Conservation (phyloP, 2,113 vertebrate species). For the Misgurnus mizolepis region DNA sequence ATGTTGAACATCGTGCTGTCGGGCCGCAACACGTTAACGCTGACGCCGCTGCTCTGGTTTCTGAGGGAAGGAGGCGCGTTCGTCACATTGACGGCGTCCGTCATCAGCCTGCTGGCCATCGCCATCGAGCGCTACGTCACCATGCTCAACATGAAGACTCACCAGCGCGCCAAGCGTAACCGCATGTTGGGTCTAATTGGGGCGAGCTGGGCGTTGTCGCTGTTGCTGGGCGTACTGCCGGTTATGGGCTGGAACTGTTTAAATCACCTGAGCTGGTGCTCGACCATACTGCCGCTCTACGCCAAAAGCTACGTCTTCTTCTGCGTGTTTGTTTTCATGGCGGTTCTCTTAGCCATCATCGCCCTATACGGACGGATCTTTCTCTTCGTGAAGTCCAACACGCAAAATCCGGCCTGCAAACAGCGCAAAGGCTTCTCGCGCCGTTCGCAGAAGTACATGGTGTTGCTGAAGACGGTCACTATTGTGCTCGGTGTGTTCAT, state of each 20-base stretch:
- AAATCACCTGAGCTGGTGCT: constrained; percentile 76
- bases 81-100: constrained; percentile 83
- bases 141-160: constrained; percentile 82
- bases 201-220: constrained; percentile 79
- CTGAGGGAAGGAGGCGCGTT: constrained; percentile 87
- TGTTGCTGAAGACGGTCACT: constrained; percentile 84
- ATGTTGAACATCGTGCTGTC: constrained; percentile 86
- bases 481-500: constrained; percentile 86
- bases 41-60: constrained; percentile 87
- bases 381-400: constrained; percentile 76
- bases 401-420: constrained; percentile 66
- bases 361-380: constrained; percentile 84
- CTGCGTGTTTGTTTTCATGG: constrained; percentile 80
- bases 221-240: constrained; percentile 80
- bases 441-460: constrained; percentile 79
- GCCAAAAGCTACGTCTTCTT: constrained; percentile 84
- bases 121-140: constrained; percentile 87
- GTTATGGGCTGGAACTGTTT: constrained; percentile 91
- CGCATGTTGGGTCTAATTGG: constrained; percentile 80
- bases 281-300: constrained; percentile 86
- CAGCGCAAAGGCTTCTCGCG: constrained; percentile 62
- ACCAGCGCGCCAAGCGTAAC: constrained; percentile 73
- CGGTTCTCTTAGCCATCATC: constrained; percentile 80
- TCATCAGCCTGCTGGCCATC: constrained; percentile 87
- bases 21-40: constrained; percentile 77